Base-by-base conservation (phyloP, 64 coral and sea anemone genomes). In the Exaiptasia diaphana region DNA sequence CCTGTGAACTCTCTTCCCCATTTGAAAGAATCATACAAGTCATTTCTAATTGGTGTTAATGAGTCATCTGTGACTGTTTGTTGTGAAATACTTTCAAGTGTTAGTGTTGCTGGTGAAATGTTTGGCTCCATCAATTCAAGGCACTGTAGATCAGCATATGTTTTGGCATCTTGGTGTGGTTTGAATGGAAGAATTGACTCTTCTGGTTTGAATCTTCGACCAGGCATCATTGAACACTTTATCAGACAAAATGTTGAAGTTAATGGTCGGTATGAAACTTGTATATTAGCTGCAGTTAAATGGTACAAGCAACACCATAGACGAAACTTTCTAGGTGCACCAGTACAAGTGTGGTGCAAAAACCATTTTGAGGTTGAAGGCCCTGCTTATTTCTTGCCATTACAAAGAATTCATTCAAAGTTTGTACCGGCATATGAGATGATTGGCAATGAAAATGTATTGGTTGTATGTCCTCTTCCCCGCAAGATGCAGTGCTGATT, bases 221-320 rank as follows among this genome's bases (percentile, higher is more conserved):
- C 82, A 5, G 82, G 82, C 1, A 68, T 85, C 35, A 59, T 86
- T 76, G 83, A 86, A 39, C 77, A 63, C 39, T 76, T 43, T 53
- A 64, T 86, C 28, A 76, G 39, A 65, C 54, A 76, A 49, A 86
- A 86, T 60, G 43, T 86, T 20, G 17, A 1, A 33, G 71, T 86
- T 31, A 77, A 65, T 67, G 73, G 45, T 38, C 41, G 35, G 1
- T 75, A 76, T 63, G 73, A 64, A 24, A 65, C 56, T 17, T 86
- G 71, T 67, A 41, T 76, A 36, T 21, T 86, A 14, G 83, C 72
- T 32, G 35, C 83, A 62, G 83, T 86, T n/a, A 11, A 72, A 24
- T 86, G 83, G 83, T 86, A 76, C 67, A 70, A 86, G 39, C 27
- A 44, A 5, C 72, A 77, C 65, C 83, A 58, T 2, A 64, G 41